Evolutionary conservation across 2,113 vertebrate genomes (phyloP).

Genomic region (Nibea albiflora): DNA sequence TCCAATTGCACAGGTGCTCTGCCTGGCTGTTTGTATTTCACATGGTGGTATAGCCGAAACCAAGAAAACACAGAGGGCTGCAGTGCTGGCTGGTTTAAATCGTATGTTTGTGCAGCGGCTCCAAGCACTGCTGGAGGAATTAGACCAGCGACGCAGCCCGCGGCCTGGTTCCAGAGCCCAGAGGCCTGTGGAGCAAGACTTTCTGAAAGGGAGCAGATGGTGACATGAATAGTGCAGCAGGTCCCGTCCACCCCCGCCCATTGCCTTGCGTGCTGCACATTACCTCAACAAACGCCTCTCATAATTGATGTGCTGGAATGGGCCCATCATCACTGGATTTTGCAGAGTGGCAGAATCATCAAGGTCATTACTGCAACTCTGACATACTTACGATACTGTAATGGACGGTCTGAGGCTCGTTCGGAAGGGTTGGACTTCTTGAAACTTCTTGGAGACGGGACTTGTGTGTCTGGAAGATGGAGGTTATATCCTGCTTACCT

Average conservation of each 20-base stretch:
- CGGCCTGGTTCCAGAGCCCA: conserved; percentile 63
- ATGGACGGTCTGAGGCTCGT: conserved; percentile 21
- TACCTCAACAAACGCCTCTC: conserved; percentile 79
- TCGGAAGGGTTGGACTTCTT: conserved; percentile 15
- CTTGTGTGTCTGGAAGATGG: not conserved
- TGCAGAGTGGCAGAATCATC: conserved; percentile 73
- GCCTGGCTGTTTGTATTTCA: conserved; percentile 61
- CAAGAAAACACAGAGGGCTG: conserved; percentile 48
- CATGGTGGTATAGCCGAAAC: conserved; percentile 33
- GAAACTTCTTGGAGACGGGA: conserved; percentile 17
- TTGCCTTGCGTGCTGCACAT: conserved; percentile 78
- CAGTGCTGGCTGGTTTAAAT: conserved; percentile 39
- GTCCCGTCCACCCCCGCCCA: conserved; percentile 59
- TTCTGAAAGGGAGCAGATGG: conserved; percentile 81
- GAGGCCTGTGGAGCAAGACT: conserved; percentile 62
- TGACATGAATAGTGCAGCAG: conserved; percentile 82
- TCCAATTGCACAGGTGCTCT: conserved; percentile 57
- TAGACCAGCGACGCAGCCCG: conserved; percentile 37
- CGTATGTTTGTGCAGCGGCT: conserved; percentile 50
- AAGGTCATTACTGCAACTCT: conserved; percentile 69
- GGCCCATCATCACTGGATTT: conserved; percentile 61
- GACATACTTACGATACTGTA: conserved; percentile 27
- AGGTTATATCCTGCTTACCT: conserved; percentile 2
- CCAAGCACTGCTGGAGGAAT: conserved; percentile 55
- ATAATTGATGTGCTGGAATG: conserved; percentile 81